Evolutionary conservation across 2,113 vertebrate genomes (phyloP).

Genomic region (Cyrtonyx montezumae): DNA sequence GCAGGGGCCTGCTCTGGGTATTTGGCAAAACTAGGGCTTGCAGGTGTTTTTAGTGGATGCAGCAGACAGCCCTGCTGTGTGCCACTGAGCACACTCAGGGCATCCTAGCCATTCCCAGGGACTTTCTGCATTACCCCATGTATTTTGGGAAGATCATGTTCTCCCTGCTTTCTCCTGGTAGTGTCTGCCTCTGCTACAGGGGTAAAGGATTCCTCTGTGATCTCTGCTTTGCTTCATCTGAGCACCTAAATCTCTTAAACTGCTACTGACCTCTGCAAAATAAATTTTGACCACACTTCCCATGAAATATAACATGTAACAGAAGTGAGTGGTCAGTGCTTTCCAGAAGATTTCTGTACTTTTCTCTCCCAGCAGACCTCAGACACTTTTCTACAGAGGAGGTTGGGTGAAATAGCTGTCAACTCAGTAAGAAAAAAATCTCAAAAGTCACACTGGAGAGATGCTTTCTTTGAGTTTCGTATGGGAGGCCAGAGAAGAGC

Average conservation of each 20-base stretch:
- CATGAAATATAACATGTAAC: background rate
- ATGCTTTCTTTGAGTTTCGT: background rate
- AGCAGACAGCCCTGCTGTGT: fast-evolving
- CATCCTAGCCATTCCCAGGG: background rate
- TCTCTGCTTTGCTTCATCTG: background rate
- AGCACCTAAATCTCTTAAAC: background rate
- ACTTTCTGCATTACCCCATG: background rate
- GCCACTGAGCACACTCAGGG: fast-evolving
- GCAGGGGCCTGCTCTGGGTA: background rate
- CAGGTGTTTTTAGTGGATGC: fast-evolving
- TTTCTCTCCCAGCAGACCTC: background rate
- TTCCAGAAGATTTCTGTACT: background rate
- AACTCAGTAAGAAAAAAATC: background rate
- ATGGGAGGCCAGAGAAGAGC: background rate
- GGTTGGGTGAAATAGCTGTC: background rate
- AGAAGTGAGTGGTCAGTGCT: background rate
- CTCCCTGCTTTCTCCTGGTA: background rate
- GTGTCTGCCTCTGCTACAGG: background rate
- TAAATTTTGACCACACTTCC: background rate
- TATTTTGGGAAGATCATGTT: background rate
- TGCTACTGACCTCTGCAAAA: background rate
- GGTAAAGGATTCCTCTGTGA: background rate
- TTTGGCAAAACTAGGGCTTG: background rate
- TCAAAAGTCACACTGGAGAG: background rate
- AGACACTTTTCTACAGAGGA: background rate